phyloP scores from a whole-genome alignment of 2,113 vertebrate genomes.

The Ptilorrhoa leucosticta region DNA sequence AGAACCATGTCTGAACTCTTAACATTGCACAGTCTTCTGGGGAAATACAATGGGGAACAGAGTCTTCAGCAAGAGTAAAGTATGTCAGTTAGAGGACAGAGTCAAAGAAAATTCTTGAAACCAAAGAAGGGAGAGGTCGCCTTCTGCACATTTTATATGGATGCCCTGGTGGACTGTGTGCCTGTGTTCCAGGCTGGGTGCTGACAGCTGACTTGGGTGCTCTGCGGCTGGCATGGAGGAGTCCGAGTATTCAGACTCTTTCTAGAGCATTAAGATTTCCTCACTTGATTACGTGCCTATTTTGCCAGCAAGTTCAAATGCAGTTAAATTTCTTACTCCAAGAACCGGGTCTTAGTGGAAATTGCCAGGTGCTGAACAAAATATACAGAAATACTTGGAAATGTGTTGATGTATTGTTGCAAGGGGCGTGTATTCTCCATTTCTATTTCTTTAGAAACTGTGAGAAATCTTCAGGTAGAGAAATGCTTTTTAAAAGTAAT shows the following conservation, averaged over 20 bases:
- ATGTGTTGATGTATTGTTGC: no score
- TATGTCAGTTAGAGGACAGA: not conserved
- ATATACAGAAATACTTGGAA: not conserved
- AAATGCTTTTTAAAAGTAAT: not conserved
- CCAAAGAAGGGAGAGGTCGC: not conserved
- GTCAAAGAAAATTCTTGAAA: not conserved
- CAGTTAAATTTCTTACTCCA: not conserved
- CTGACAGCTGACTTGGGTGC: not conserved
- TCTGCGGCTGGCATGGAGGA: not conserved
- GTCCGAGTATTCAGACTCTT: not conserved
- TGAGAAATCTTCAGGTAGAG: not conserved
- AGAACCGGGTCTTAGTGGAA: not conserved
- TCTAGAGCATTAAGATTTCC: not conserved
- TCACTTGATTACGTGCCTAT: not conserved
- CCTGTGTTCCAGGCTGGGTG: not conserved
- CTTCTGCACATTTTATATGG: not conserved
- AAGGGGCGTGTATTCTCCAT: rapidly evolving
- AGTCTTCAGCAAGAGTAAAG: not conserved
- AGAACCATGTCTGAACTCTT: not conserved
- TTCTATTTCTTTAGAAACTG: not conserved
- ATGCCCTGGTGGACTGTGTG: rapidly evolving
- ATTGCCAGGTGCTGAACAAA: not conserved
- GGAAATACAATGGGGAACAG: not conserved
- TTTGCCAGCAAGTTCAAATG: not conserved
- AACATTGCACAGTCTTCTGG: not conserved